A percentile compares a stretch with the other conserved stretches of the same genome.
Conservation (phyloP, 1,140 invertebrate species). For the Plectus sambesii region DNA sequence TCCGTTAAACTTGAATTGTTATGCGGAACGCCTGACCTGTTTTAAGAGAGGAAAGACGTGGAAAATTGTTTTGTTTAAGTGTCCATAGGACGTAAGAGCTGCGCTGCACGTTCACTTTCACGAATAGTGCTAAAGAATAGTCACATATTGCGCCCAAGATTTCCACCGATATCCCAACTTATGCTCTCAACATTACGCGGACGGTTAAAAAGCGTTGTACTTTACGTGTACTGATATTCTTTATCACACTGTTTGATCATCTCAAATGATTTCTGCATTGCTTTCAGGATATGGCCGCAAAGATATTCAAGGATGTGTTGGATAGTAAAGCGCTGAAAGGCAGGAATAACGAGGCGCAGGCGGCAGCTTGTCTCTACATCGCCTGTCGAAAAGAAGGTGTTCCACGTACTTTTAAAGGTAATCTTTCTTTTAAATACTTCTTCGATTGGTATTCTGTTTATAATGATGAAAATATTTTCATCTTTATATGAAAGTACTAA, state of each 20-base stretch:
- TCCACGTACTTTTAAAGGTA: slow-evolving; percentile 87
- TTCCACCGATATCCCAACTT: too few species aligned
- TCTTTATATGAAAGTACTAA: too few species aligned
- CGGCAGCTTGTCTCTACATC: slow-evolving; percentile 95
- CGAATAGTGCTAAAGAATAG: background rate
- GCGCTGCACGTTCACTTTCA: too few species aligned
- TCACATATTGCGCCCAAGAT: slow-evolving; percentile 4
- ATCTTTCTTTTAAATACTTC: slow-evolving; percentile 16
- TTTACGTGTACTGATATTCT: background rate
- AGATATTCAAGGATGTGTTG: slow-evolving; percentile 90
- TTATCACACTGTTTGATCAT: background rate
- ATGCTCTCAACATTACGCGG: background rate
- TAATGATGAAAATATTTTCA: too few species aligned
- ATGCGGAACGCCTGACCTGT: background rate
- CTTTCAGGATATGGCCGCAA: slow-evolving; percentile 71
- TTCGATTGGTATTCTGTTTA: slow-evolving; percentile 11
- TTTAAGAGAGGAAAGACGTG: background rate
- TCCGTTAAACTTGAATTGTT: background rate
- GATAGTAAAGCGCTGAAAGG: slow-evolving; percentile 91
- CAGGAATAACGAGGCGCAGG: slow-evolving; percentile 90
- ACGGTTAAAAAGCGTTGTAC: background rate
- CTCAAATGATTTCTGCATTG: slow-evolving; percentile 7
- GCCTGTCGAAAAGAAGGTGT: slow-evolving; percentile 96
- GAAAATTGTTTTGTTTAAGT: too few species aligned
- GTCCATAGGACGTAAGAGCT: too few species aligned